Evolutionary conservation across 2,797 vertebrate genomes (phyloP).

Genomic region (Macrochelys suwanniensis): DNA sequence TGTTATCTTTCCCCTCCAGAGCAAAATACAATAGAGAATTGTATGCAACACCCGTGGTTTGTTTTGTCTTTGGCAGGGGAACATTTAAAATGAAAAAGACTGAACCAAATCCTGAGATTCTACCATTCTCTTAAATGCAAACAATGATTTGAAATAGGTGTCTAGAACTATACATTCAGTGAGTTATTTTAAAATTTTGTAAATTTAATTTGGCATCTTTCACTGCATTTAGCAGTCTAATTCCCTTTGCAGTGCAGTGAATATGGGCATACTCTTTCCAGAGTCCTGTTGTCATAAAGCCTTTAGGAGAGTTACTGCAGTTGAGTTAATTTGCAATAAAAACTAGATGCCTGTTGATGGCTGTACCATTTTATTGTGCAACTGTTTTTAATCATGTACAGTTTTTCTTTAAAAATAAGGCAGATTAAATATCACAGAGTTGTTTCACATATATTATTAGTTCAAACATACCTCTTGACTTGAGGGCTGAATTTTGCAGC

Average conservation of each 20-base stretch:
- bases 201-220: neutral
- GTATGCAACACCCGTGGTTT: conserved; percentile 21
- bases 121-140: neutral
- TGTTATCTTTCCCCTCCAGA: conserved; percentile 30
- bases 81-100: conserved; percentile 33
- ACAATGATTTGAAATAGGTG: neutral
- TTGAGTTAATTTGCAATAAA: conserved; percentile 42
- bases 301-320: conserved; percentile 27
- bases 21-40: conserved; percentile 15
- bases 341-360: conserved; percentile 23
- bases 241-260: neutral
- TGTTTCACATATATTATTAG: neutral
- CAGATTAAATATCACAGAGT: neutral
- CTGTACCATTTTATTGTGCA: neutral
- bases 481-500: neutral
- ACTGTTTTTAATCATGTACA: neutral
- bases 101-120: neutral
- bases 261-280: neutral
- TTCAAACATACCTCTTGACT: neutral
- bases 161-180: neutral
- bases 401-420: neutral
- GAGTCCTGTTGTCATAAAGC: neutral
- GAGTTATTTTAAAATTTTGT: neutral
- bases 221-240: neutral
- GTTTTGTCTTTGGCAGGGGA: conserved; percentile 1